Evolutionary conservation across 2,113 vertebrate species (phyloP).

Genomic region (Pantherophis guttatus): DNA sequence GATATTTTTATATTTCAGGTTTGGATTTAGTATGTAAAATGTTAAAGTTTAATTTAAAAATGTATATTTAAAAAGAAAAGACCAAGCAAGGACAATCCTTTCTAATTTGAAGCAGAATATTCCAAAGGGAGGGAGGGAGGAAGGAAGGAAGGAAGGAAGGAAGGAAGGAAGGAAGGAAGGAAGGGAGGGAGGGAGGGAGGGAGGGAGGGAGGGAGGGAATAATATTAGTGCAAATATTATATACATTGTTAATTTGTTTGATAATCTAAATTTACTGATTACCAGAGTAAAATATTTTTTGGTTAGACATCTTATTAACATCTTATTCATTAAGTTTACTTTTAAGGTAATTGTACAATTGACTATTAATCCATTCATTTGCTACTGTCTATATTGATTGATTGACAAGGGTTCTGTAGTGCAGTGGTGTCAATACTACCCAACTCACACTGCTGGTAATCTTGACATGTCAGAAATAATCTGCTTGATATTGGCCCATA

Average conservation of each 20-base stretch:
- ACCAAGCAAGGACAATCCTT: not conserved
- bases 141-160: not conserved
- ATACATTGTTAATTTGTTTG: not conserved
- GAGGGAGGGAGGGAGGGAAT: not conserved
- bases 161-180: not conserved
- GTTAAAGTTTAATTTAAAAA: not conserved
- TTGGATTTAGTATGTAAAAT: not conserved
- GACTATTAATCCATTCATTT: not conserved
- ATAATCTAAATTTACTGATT: not conserved
- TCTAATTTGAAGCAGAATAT: conserved; percentile 14
- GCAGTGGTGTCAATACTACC: not conserved
- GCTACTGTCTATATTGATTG: not conserved
- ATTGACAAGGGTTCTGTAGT: not conserved
- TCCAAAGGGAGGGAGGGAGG: not conserved
- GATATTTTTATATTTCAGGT: not conserved
- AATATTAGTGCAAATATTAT: not conserved
- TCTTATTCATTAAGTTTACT: not conserved
- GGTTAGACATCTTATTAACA: not conserved
- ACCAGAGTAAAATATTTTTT: not conserved
- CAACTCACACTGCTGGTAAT: not conserved
- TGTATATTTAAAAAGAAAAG: not conserved
- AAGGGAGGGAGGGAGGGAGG: too few relatives aligned
- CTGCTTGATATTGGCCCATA: not conserved
- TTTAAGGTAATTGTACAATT: not conserved
- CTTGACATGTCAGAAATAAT: not conserved